Evolutionary conservation across 2,113 vertebrate genomes (phyloP).

Genomic region (Vidua macroura): DNA sequence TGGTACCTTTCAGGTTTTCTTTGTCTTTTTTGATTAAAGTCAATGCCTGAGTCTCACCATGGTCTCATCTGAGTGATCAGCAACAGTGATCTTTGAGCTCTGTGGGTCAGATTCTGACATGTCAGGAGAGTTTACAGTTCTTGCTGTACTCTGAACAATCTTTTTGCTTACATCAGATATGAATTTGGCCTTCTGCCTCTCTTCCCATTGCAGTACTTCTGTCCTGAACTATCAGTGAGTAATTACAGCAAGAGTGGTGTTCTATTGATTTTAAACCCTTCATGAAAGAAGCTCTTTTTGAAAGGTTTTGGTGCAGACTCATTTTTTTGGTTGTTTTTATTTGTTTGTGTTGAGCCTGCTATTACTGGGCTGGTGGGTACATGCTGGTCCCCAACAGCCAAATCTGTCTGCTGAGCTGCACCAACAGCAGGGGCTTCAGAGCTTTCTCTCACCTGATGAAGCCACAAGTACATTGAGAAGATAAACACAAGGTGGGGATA

Average conservation of each 20-base stretch:
- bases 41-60: background rate
- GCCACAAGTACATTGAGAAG: background rate
- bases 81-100: background rate
- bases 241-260: background rate
- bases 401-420: background rate
- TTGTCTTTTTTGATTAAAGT: background rate
- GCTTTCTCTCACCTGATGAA: background rate
- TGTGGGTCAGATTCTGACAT: background rate
- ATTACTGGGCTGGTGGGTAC: background rate
- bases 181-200: conserved; percentile 8
- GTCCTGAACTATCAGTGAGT: background rate
- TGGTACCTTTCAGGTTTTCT: background rate
- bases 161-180: background rate
- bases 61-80: background rate
- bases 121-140: background rate
- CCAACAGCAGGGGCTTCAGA: background rate
- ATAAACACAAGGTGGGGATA: fast-evolving
- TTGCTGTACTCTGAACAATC: background rate
- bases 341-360: background rate
- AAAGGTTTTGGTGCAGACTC: background rate
- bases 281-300: background rate
- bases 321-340: background rate
- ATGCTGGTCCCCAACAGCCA: background rate
- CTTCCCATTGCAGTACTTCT: background rate
- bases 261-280: conserved; percentile 45